phyloP scores from a whole-genome alignment of 1,140 invertebrate species.

The Halotydeus destructor region DNA sequence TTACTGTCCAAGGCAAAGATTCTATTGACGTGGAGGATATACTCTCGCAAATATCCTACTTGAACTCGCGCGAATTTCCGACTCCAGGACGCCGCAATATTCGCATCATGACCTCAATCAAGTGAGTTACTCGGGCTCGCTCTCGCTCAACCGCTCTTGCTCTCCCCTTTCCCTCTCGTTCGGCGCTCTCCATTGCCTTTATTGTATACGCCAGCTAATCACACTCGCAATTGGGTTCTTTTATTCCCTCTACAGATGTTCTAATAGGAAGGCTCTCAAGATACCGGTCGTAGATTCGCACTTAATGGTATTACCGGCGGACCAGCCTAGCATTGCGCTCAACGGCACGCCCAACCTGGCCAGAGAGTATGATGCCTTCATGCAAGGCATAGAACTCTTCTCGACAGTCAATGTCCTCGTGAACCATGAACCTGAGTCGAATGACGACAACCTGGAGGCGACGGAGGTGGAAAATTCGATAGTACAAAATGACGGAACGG shows the following conservation, averaged over 20 bases:
- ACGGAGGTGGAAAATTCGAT: slow-evolving; percentile 13
- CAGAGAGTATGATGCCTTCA: slow-evolving; percentile 61
- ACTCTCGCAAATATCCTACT: slow-evolving; percentile 66
- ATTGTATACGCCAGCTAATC: slow-evolving; percentile 8
- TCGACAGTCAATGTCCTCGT: slow-evolving; percentile 45
- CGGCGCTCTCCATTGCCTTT: not conserved
- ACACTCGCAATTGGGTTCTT: slow-evolving; percentile 1
- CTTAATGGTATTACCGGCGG: slow-evolving; percentile 62
- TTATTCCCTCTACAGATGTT: slow-evolving; percentile 31
- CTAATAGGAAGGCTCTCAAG: slow-evolving; percentile 42
- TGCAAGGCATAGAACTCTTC: slow-evolving; percentile 58
- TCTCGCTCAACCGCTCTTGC: slow-evolving; percentile 36
- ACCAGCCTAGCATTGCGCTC: slow-evolving; percentile 57
- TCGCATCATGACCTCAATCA: slow-evolving; percentile 32
- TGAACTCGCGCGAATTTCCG: slow-evolving; percentile 67
- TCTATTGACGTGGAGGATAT: slow-evolving; percentile 67
- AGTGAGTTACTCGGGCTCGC: slow-evolving; percentile 23
- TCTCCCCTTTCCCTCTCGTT: not conserved
- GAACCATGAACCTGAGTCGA: slow-evolving; percentile 19
- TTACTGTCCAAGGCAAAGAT: slow-evolving; percentile 72
- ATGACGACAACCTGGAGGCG: slow-evolving; percentile 16
- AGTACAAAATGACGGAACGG: not conserved
- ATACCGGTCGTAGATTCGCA: slow-evolving; percentile 54
- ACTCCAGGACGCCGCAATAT: slow-evolving; percentile 76
- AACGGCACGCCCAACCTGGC: slow-evolving; percentile 59